Evolutionary conservation across 2,113 vertebrate genomes (phyloP).

Genomic region (Xiphophorus hellerii): DNA sequence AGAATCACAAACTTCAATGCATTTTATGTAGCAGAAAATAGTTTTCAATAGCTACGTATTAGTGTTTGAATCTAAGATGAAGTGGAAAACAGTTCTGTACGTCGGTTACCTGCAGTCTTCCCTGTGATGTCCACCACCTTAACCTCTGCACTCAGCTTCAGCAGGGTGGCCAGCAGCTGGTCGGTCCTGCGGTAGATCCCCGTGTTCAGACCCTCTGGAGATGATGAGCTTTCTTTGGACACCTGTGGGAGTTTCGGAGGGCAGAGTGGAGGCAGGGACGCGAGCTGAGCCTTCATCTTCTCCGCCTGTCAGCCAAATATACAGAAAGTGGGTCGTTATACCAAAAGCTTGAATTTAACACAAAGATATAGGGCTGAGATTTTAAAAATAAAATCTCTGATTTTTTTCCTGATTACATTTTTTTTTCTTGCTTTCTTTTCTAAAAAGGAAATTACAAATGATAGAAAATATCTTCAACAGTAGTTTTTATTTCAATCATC

Average conservation of each 20-base stretch:
- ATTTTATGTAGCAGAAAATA: background rate
- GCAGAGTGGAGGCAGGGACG: constrained; percentile 82
- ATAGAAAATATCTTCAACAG: too few species aligned
- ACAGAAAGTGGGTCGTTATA: background rate
- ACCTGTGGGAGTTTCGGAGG: constrained; percentile 80
- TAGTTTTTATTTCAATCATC: too few species aligned
- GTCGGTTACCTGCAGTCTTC: constrained; percentile 80
- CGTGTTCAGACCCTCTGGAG: constrained; percentile 77
- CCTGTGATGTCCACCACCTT: constrained; percentile 88
- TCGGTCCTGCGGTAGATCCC: constrained; percentile 85
- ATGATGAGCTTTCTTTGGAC: constrained; percentile 63
- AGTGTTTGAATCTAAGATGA: background rate
- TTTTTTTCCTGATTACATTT: too few species aligned
- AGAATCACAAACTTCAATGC: background rate
- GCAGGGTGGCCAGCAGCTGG: constrained; percentile 87
- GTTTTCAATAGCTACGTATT: background rate
- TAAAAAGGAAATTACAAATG: too few species aligned
- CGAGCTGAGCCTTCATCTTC: constrained; percentile 86
- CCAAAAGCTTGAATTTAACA: background rate
- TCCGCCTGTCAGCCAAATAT: constrained; percentile 79
- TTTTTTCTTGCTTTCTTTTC: too few species aligned
- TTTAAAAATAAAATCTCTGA: too few species aligned
- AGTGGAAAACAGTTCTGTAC: too few species aligned
- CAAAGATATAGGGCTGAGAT: too few species aligned
- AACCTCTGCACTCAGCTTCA: constrained; percentile 86